Evolutionary conservation across 1,140 invertebrate genomes (phyloP).

Genomic region (Cyclina sinensis): DNA sequence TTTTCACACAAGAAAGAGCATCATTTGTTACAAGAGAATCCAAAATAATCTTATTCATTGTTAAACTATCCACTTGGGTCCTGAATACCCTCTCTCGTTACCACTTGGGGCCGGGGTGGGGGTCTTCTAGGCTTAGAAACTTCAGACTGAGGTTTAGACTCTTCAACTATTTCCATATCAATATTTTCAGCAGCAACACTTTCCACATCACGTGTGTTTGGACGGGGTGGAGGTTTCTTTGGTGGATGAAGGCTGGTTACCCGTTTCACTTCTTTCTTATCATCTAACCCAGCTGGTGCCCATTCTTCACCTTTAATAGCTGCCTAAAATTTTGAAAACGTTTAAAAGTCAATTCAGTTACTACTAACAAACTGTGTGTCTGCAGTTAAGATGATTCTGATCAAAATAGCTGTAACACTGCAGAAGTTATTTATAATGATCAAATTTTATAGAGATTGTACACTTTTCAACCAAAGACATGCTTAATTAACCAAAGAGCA

Average conservation of each 20-base stretch:
- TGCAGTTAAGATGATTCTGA: no score
- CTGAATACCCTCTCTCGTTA: not conserved
- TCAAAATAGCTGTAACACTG: no score
- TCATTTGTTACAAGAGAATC: no score
- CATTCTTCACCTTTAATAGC: constrained; percentile 63
- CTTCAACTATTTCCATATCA: constrained; percentile 27
- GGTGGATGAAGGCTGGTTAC: constrained; percentile 56
- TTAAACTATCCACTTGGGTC: constrained; percentile 3
- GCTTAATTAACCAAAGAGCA: no score
- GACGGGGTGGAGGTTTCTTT: constrained; percentile 57
- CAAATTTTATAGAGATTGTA: no score
- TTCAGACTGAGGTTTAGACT: not conserved
- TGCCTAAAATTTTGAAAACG: constrained; percentile 24
- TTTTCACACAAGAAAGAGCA: no score
- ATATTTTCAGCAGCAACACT: not conserved
- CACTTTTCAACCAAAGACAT: no score
- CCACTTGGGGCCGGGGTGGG: not conserved
- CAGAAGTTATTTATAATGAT: no score
- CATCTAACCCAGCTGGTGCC: constrained; percentile 25
- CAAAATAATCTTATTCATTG: no score
- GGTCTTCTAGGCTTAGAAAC: not conserved
- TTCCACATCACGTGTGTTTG: not conserved
- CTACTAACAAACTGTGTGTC: no score
- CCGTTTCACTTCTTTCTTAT: not conserved
- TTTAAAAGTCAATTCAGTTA: not conserved